phyloP scores from a whole-genome alignment of 2,888 invertebrate species.

The Spilosoma lubricipeda region DNA sequence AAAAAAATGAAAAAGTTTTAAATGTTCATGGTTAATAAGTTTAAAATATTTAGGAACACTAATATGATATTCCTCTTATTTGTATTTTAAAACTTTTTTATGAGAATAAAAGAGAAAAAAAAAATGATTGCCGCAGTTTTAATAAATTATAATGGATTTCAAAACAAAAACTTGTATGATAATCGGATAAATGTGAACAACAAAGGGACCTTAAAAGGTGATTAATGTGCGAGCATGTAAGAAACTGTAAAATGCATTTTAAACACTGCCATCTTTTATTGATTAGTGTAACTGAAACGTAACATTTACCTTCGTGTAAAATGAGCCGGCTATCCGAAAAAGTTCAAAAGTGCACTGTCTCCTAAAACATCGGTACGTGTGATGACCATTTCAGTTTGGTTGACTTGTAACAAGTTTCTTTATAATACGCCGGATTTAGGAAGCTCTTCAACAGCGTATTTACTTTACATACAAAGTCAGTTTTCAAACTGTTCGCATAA shows the following conservation, averaged over 20 bases:
- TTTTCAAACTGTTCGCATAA: constrained; percentile 50
- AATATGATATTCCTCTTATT: not conserved
- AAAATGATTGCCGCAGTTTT: no score
- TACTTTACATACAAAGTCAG: not conserved
- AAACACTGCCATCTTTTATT: constrained; percentile 55
- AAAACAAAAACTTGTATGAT: not conserved
- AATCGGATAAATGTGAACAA: not conserved
- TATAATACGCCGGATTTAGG: constrained; percentile 53
- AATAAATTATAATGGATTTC: not conserved
- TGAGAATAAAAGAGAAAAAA: no score
- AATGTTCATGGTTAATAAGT: not conserved
- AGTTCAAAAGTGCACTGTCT: constrained; percentile 25
- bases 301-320: constrained; percentile 52
- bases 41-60: not conserved
- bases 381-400: constrained; percentile 47
- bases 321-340: constrained; percentile 33
- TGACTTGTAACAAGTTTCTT: constrained; percentile 53
- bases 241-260: not conserved
- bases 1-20: not conserved
- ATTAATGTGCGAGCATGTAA: no score
- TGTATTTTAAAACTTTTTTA: not conserved
- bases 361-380: no score
- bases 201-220: no score
- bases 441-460: constrained; percentile 25
- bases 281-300: constrained; percentile 53